Evolutionary conservation across 1,140 invertebrate genomes (phyloP), one percentile per base, ranked within the genome.

Genomic region (Parapsyche elsis): DNA sequence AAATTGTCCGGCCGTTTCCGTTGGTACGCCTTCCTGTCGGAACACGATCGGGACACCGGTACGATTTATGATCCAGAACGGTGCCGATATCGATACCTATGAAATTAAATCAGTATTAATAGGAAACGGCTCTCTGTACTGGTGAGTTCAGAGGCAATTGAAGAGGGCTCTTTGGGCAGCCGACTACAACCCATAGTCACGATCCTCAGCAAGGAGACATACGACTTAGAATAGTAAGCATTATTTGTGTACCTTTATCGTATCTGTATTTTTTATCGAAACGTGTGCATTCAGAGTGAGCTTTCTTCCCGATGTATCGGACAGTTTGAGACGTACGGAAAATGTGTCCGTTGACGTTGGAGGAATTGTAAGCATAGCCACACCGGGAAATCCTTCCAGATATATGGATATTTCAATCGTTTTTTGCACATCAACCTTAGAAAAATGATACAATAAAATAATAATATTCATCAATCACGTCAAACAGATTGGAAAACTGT

Each of bases 41-140:
- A 98, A 97, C 21, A 99, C 93, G n/a, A 99, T 87, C 0, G 98
- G 97, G 49, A 99, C 89, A 0, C 97, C 98, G 14, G 96, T 97
- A 87, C 95, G 95, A 87, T 99, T 99, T 26, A 99, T 92, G 82
- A 99, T 92, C 98, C 98, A 99, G 88, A 95, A 98, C 0, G 95
- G 94, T 21, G 96, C 94, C 80, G 92, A 94, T 14, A 99, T 90
- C 61, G 92, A 92, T 74, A 98, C 91, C 91, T 96, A 89, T 67
- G 12, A 67, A 78, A 81, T 38, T 59, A 44, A 71, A 70, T 78
- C 26, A 67, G 24, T 26, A 12, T 26, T 67, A 67, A 67, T 19
- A 23, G 45, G 5, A n/a, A n/a, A n/a, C n/a, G n/a, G n/a, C n/a
- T n/a, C n/a, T n/a, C n/a, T n/a, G n/a, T n/a, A n/a, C n/a, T n/a